Evolutionary conservation across 1,140 invertebrate species (phyloP).

Genomic region (Megalopta genalis): DNA sequence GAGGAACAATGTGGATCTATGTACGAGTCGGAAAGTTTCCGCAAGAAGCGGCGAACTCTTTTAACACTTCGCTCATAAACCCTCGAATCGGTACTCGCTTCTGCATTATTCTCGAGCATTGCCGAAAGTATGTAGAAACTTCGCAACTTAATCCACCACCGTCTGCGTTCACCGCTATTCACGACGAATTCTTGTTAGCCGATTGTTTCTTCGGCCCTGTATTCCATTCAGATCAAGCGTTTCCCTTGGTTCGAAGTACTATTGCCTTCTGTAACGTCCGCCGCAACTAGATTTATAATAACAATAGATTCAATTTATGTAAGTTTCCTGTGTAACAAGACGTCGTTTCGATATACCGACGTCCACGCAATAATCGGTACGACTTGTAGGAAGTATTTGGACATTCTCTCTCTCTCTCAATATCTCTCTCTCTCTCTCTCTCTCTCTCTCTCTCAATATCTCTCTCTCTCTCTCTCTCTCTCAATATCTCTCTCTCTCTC

Average conservation of each 20-base stretch:
- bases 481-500: too few species aligned
- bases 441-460: too few species aligned
- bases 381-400: too few species aligned
- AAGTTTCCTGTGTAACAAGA: too few species aligned
- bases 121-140: constrained; percentile 21
- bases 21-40: constrained; percentile 7
- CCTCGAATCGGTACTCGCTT: constrained; percentile 13
- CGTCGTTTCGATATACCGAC: too few species aligned
- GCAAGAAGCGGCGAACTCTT: constrained; percentile 7
- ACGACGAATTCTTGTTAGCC: constrained; percentile 9
- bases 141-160: constrained; percentile 23
- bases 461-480: too few species aligned
- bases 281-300: background rate
- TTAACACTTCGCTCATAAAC: constrained; percentile 37
- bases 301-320: background rate
- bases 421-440: too few species aligned
- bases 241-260: background rate
- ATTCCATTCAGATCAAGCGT: background rate
- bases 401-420: too few species aligned
- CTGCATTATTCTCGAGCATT: constrained; percentile 18
- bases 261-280: background rate
- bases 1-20: background rate
- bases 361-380: too few species aligned
- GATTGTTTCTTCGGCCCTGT: constrained; percentile 6
- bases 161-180: background rate